Base-by-base conservation (phyloP, 2,113 vertebrate genomes). In the Psephotus haematonotus region DNA sequence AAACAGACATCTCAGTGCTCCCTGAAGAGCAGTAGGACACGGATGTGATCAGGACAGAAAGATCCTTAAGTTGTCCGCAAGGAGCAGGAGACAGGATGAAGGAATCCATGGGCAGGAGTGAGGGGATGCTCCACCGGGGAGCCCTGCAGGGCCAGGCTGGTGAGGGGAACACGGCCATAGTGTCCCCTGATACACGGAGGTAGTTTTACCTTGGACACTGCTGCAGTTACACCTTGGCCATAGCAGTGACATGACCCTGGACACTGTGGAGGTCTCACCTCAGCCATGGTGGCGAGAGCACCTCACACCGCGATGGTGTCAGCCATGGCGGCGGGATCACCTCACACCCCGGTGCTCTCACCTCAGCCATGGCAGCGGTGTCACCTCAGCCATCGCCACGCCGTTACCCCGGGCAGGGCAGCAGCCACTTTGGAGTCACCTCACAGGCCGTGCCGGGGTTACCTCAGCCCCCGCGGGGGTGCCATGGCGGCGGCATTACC, bases 101-200 rank as follows among this genome's bases (percentile, higher is more conserved):
- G 17, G 43, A 20, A 11, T 9, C 27, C 2, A 1, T 2, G 46
- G 4, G 29, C 29, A 9, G 39, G 14, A 71, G 67, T 1, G 5
- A 60, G 3, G 44, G 41, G 37, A 57, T n/a, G 70, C 25, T 55
- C 11, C 53, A 8, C 24, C 3, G 4, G 14, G 8, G 29, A 11
- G 37, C 37, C 27, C 37, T 35, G 57, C 65, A 15, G 16, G 2
- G 35, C 59, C 43, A 24, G 33, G 18, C 47, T 49, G 82, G 63
- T 15, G 64, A 46, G 37, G 19, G 50, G 17, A 46, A 8, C 2
- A 1, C 2, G 29, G 41, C 55, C 17, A 41, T 1, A 4, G 13
- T 3, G 16, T 17, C 9, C 7, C 41, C 41, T 6, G n/a, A 2
- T 1, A 9, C 18, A 4, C 0, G 10, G 33, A 7, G 1, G n/a